Evolutionary conservation across 2,888 invertebrate genomes (phyloP), one percentile per base, ranked within the genome.

Genomic region (Xestia ashworthii): DNA sequence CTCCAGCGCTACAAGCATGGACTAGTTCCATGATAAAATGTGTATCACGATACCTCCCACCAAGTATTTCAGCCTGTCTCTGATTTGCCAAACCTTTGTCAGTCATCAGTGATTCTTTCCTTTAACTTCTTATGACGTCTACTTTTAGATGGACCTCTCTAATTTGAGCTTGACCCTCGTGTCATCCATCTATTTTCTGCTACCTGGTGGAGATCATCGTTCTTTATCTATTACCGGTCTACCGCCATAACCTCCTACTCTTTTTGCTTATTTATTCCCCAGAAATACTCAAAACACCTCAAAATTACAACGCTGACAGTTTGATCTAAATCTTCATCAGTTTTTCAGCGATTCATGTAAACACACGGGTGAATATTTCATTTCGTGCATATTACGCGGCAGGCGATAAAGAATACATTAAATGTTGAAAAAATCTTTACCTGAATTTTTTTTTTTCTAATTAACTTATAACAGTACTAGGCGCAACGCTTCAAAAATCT

Each of bases 321-420:
- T 70, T 67, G 19, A 72, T 70, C 48, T 75, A 71, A 76, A 76
- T 65, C 64, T 70, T 62, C 50, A 53, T 50, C 66, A 74, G 68
- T 65, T 48, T 62, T 71, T 76, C 60, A 76, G 25, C 53, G 69
- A 68, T 60, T 71, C 41, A 3, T 22, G 38, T 64, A 62, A 76
- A 69, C 71, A 76, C 19, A n/a, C n/a, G n/a, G n/a, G n/a, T n/a
- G n/a, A n/a, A n/a, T n/a, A n/a, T n/a, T n/a, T n/a, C n/a, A n/a
- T n/a, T n/a, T n/a, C n/a, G n/a, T n/a, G n/a, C n/a, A n/a, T n/a
- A n/a, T n/a, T n/a, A n/a, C n/a, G n/a, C n/a, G n/a, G n/a, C n/a
- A n/a, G n/a, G n/a, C n/a, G n/a, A n/a, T n/a, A n/a, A n/a, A n/a
- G n/a, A n/a, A n/a, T n/a, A n/a, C n/a, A n/a, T n/a, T n/a, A n/a